Conservation (phyloP, 2,797 vertebrate species). For the Peromyscus aztecus region DNA sequence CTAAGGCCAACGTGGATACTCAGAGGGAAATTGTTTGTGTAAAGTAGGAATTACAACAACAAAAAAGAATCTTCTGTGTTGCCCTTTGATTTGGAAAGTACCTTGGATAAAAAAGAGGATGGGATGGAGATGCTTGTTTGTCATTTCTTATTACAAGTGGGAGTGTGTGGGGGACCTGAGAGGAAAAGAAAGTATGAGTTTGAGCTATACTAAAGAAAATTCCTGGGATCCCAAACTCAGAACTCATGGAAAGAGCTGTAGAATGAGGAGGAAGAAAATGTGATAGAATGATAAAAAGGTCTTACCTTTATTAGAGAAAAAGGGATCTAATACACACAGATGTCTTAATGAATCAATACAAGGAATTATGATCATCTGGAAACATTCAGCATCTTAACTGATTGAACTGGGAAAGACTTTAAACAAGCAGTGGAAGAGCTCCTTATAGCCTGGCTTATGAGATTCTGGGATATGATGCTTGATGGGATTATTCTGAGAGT, state of each 20-base stretch:
- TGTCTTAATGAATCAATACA: not conserved
- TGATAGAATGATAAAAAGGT: not conserved
- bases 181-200: not conserved
- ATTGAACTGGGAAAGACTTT: not conserved
- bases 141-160: not conserved
- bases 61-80: not conserved
- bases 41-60: not conserved
- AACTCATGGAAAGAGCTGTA: not conserved
- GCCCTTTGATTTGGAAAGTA: not conserved
- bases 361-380: not conserved
- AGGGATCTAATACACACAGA: not conserved
- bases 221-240: not conserved
- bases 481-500: not conserved
- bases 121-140: too few species aligned
- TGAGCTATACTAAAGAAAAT: not conserved
- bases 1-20: not conserved
- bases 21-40: not conserved
- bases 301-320: not conserved
- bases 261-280: not conserved
- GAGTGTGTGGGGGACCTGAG: not conserved
- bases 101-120: too few species aligned
- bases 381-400: not conserved
- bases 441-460: too few species aligned
- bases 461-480: not conserved
- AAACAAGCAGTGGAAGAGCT: not conserved